A percentile compares a stretch with the other conserved stretches of the same genome.
These are phyloP conservation scores for Drosophila biarmipes DNA, from an alignment of 1,140 invertebrate genomes.

Conservation along the genomic window DNA sequence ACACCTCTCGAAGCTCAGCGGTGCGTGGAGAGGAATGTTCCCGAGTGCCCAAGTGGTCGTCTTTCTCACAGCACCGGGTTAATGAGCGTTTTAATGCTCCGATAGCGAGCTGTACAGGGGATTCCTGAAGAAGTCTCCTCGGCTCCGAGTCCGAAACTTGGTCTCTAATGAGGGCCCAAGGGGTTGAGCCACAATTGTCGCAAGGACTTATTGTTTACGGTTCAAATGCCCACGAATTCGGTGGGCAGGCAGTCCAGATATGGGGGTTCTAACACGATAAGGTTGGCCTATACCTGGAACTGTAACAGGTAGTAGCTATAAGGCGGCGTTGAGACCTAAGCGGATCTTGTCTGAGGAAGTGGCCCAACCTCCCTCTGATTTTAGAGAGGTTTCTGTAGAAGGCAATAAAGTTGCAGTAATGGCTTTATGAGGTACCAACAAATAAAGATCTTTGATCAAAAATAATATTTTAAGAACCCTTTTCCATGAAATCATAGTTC, in stretches of 20 bases:
- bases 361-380: neutral
- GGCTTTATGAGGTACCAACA: neutral
- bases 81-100: slow-evolving; percentile 79
- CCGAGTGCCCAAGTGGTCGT: slow-evolving; percentile 10
- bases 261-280: slow-evolving; percentile 9
- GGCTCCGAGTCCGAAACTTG: neutral
- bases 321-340: neutral
- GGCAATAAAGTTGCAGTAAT: neutral
- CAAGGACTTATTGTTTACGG: slow-evolving; percentile 12
- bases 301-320: neutral
- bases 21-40: slow-evolving; percentile 48
- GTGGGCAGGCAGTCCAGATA: slow-evolving; percentile 15
- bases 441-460: too few species aligned
- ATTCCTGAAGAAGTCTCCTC: neutral
- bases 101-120: slow-evolving; percentile 42
- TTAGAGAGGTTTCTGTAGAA: neutral
- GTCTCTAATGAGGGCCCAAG: slow-evolving; percentile 23
- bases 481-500: neutral
- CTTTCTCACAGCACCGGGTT: slow-evolving; percentile 55
- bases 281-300: slow-evolving; percentile 21
- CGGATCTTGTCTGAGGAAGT: neutral
- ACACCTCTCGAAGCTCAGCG: slow-evolving; percentile 55
- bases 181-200: slow-evolving; percentile 18
- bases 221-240: slow-evolving; percentile 9
- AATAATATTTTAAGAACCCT: neutral